Base-by-base conservation (phyloP, 2,888 invertebrate genomes). In the Nemotelus pantherinus region DNA sequence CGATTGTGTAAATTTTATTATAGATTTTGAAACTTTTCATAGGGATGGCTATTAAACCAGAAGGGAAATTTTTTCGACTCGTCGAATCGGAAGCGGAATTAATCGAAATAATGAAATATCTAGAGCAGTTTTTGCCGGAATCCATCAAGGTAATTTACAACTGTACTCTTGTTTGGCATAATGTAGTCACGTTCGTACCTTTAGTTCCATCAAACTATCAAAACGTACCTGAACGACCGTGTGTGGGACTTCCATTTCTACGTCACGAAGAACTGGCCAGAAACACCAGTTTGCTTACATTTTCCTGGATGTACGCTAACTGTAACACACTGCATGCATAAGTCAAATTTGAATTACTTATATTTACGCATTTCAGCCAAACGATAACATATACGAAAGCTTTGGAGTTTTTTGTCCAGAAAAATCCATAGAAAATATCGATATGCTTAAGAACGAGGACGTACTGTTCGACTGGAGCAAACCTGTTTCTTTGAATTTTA, bases 241-340 rank as follows among this genome's bases (percentile, higher is more conserved):
- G 93, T 95, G 88, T 95, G 95, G 95, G 92, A 95, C 87, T 95
- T 95, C 89, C 90, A 94, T 89, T 95, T 95, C 90, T 95, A 95
- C 92, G 94, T 95, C 86, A 92, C 94, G 84, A 94, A 95, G 88
- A 92, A 91, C 87, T 95, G 95, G 95, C 95, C 95, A 77, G 93
- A 94, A 83, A 92, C 93, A 83, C 93, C 94, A 82, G 93, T 95
- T 85, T 93, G 94, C 85, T 89, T 95, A 84, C 95, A 95, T 87
- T 95, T 95, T 88, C 95, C 95, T 81, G 95, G 95, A 85, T 94
- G 95, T 90, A 95, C 95, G 81, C 91, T 92, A 86, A 93, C 95
- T 89, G 95, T 95, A 89, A 74, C 39, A 58, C 6, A 25, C 25
- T 25, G 25, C 25, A 25, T 25, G 25, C 25, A 25, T 25, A 25